Conservation (phyloP, 2,113 vertebrate species). For the Megalops atlanticus region DNA sequence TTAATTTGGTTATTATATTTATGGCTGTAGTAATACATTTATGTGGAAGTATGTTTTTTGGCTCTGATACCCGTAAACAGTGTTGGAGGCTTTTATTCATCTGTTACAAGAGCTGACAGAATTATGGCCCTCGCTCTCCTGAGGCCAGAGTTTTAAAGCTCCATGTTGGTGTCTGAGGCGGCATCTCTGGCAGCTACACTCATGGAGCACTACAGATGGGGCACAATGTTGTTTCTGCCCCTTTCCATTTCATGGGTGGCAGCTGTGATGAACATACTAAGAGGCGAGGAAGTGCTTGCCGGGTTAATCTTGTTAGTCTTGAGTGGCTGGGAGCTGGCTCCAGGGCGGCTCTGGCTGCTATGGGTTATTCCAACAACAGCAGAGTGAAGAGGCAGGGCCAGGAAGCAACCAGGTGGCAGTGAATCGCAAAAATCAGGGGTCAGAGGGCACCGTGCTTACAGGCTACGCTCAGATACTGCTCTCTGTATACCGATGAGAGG, state of each 20-base stretch:
- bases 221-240: not conserved
- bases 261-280: slow-evolving; percentile 14
- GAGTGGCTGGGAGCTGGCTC: slow-evolving; percentile 2
- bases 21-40: not conserved
- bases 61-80: not conserved
- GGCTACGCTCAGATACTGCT: not conserved
- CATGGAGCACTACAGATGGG: not conserved
- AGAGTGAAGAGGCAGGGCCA: not conserved
- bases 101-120: not conserved
- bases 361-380: not conserved
- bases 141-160: no score
- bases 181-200: not conserved
- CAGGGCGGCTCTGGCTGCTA: not conserved
- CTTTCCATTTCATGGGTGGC: not conserved
- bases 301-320: not conserved
- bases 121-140: no score
- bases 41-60: not conserved
- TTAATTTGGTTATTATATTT: slow-evolving; percentile 31
- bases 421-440: not conserved
- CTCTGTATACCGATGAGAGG: not conserved
- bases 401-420: slow-evolving; percentile 12
- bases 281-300: slow-evolving; percentile 4
- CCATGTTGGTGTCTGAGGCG: not conserved
- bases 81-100: not conserved
- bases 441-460: not conserved